A percentile compares a stretch with the other conserved stretches of the same genome.
phyloP scores from a whole-genome alignment of 1,140 invertebrate species.

The Neoseiulus cucumeris region DNA sequence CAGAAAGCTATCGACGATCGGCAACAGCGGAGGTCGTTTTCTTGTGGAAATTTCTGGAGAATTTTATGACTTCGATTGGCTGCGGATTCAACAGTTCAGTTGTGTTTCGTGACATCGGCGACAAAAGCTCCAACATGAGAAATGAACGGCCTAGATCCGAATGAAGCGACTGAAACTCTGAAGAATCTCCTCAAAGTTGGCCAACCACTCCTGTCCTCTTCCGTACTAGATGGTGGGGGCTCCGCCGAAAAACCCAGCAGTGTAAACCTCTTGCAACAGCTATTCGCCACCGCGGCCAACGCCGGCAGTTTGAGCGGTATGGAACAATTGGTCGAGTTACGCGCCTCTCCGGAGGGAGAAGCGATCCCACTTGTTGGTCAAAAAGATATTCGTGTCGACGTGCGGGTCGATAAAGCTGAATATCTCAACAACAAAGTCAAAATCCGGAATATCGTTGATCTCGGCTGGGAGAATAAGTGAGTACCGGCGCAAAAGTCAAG shows the following conservation, averaged over 20 bases:
- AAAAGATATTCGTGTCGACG: neutral
- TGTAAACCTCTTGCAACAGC: neutral
- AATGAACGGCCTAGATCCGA: constrained; percentile 4
- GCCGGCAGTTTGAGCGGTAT: neutral
- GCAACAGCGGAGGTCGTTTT: too few relatives aligned
- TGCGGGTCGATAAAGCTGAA: constrained; percentile 7
- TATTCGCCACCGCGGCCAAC: constrained; percentile 1
- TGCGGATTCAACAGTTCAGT: too few relatives aligned
- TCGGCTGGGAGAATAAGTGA: constrained; percentile 67
- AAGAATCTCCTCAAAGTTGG: constrained; percentile 9
- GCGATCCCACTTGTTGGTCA: neutral
- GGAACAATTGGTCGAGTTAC: neutral
- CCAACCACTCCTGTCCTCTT: neutral
- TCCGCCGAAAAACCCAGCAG: neutral
- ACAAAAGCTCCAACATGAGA: too few relatives aligned
- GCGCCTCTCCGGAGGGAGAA: neutral
- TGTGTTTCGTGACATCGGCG: too few relatives aligned
- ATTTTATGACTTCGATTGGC: too few relatives aligned
- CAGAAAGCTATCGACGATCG: too few relatives aligned
- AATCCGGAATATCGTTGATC: constrained; percentile 71
- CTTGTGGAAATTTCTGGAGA: too few relatives aligned
- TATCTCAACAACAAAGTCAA: constrained; percentile 43
- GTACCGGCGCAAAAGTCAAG: neutral
- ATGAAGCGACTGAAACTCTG: constrained; percentile 3
- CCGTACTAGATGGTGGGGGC: neutral